Evolutionary conservation across 2,797 vertebrate species (phyloP), one percentile per base, ranked within the genome.

Genomic region (Nyctibius grandis): DNA sequence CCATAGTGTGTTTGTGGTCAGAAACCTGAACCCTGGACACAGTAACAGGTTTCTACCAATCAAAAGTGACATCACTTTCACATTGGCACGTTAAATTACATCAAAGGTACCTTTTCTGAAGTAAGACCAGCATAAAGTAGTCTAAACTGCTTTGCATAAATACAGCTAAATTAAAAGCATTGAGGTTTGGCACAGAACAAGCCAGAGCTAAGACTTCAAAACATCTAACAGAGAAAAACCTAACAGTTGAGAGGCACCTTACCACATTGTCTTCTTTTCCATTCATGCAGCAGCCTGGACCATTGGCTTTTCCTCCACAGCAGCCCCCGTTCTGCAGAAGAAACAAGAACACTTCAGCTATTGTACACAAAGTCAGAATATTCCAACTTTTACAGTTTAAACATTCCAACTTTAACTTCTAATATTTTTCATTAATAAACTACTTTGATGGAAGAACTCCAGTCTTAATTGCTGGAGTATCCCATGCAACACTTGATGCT

Each of bases 321-420:
- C 97, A 97, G 13, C 48, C 80, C 6, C 77, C 75, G 56, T 92
- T 96, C 97, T 97, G 83, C 69, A 81, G 50, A 87, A 67, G 53
- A 84, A 96, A 84, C 25, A 95, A 79, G 44, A 12, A 81, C 4
- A 4, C 3, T 77, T 70, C 45, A 77, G 45, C 40, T 56, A 25
- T 36, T 81, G 57, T 53, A 54, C 44, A 47, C 16, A 33, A 42
- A 75, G 15, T 26, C 38, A 88, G 54, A 89, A 69, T 25, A 50
- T 23, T 74, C 23, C 28, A 25, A 10, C 15, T 84, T 79, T 48
- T 56, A 85, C 23, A n/a, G n/a, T n/a, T n/a, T n/a, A n/a, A 89
- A 69, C 25, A 50, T 23, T 72, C 23, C 28, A 25, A 10, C 15
- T 84, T 79, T 48, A 51, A 85, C 23, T n/a, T n/a, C n/a, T n/a